Base-by-base conservation (phyloP, 2,888 invertebrate species). In the Erebia aethiops region DNA sequence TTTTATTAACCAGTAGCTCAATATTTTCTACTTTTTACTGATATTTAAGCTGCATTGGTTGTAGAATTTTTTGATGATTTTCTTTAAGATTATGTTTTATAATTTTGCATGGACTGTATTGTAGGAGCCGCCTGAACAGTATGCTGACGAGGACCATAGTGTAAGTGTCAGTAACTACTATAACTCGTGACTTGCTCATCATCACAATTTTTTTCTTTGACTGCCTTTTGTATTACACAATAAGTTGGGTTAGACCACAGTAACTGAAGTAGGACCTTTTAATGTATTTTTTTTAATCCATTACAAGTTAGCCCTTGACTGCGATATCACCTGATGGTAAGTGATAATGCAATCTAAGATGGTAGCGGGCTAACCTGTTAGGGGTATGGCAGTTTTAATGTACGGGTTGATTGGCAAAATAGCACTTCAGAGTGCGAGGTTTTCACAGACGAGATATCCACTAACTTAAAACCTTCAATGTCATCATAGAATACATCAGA, bases 341-440 rank as follows among this genome's bases (percentile, higher is more conserved):
- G n/a, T n/a, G n/a, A n/a, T n/a, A n/a, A n/a, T n/a, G n/a, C n/a
- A n/a, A n/a, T n/a, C n/a, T n/a, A n/a, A n/a, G n/a, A n/a, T n/a
- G n/a, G n/a, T n/a, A n/a, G n/a, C n/a, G n/a, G n/a, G n/a, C n/a
- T n/a, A n/a, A n/a, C n/a, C n/a, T n/a, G n/a, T n/a, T n/a, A n/a
- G n/a, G n/a, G n/a, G n/a, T n/a, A n/a, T n/a, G n/a, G n/a, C n/a
- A n/a, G n/a, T n/a, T n/a, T n/a, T n/a, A n/a, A n/a, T n/a, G n/a
- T n/a, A n/a, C n/a, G n/a, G n/a, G n/a, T n/a, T n/a, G n/a, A n/a
- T n/a, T n/a, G n/a, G n/a, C n/a, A n/a, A n/a, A n/a, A 92, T 91
- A 94, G 95, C 83, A 90, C 81, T 87, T 92, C 93, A 74, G 87
- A 89, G 78, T 94, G 35, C 35, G 7, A 35, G 7, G 35, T 35